Conservation (phyloP, 2,888 invertebrate genomes). For the Dromius quadrimaculatus region DNA sequence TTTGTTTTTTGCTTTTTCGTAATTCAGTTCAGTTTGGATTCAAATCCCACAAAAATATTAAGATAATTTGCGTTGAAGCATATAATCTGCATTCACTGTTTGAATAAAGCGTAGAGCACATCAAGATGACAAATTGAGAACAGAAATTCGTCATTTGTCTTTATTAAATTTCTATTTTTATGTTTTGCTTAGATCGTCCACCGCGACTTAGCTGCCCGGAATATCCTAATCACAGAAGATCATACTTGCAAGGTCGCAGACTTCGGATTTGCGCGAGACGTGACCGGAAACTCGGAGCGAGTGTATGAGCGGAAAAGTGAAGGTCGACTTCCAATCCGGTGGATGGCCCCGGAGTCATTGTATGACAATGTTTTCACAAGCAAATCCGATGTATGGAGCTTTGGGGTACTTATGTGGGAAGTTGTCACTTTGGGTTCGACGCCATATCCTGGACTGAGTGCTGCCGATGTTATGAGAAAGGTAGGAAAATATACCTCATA, state of each 20-base stretch:
- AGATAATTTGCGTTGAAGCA: no score
- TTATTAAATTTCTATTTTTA: constrained; percentile 40
- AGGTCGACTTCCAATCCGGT: constrained; percentile 77
- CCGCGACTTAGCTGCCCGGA: constrained; percentile 89
- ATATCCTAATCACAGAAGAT: constrained; percentile 88
- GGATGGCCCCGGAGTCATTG: constrained; percentile 97
- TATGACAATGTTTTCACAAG: constrained; percentile 94
- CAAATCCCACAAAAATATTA: no score
- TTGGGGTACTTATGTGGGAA: constrained; percentile 95
- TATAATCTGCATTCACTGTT: no score
- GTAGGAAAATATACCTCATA: constrained; percentile 66
- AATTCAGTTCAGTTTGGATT: no score
- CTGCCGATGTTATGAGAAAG: constrained; percentile 90
- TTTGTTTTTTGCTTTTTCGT: no score
- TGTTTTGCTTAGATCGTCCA: constrained; percentile 80
- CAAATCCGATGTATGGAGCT: constrained; percentile 97
- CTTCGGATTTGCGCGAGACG: constrained; percentile 93
- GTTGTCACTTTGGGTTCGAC: constrained; percentile 95
- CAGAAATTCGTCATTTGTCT: constrained; percentile 2
- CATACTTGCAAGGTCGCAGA: constrained; percentile 93
- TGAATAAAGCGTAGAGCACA: no score
- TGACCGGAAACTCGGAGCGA: constrained; percentile 79
- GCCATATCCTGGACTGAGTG: constrained; percentile 93
- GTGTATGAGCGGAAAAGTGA: constrained; percentile 91
- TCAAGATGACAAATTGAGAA: no score